Base-by-base conservation (phyloP, 1,140 invertebrate genomes). In the Whitmania pigra region DNA sequence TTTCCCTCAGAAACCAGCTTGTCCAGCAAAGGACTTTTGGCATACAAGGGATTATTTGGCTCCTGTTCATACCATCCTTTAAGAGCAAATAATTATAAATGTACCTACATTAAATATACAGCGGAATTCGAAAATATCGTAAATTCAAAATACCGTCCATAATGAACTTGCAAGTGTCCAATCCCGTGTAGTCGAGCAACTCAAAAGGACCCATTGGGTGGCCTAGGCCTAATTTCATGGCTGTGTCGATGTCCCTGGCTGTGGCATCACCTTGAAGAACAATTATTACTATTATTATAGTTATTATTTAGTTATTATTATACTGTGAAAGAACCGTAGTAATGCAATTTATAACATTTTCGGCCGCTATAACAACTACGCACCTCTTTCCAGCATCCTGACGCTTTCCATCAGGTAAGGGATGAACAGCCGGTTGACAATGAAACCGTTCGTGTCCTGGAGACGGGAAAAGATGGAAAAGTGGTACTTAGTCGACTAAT, bases 191-290 rank as follows among this genome's bases (percentile, higher is more conserved):
- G 83, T 93, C 89, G 3, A 86, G 80, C 43, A 92, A 78, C 83
- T 91, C 89, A 79, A 92, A 87, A 4, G 90, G 90, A 17, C 90
- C 90, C 89, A 92, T 91, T 4, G 90, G 90, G 81, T 90, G 88
- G 0, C 89, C 89, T 60, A 89, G 89, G 27, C 90, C 90, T 49
- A 92, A 80, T 82, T 92, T 92, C 90, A 92, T 91, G 2, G 89
- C 90, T n/a, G 85, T 88, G 78, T 92, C 90, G 72, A 92, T 89
- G 79, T 92, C 90, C 75, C 84, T 81, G 22, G 87, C 84, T 11
- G 84, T 80, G 0, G 89, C 89, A 81, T 89, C 89, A 74, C 87
- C 86, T 86, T 75, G 57, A 74, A 25, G 1, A 13, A 63, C 57
- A 31, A 25, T 22, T 25, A 63, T 63, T 63, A 73, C 31, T 71